phyloP scores from a whole-genome alignment of 2,113 vertebrate genomes.

The Pao palembangensis region DNA sequence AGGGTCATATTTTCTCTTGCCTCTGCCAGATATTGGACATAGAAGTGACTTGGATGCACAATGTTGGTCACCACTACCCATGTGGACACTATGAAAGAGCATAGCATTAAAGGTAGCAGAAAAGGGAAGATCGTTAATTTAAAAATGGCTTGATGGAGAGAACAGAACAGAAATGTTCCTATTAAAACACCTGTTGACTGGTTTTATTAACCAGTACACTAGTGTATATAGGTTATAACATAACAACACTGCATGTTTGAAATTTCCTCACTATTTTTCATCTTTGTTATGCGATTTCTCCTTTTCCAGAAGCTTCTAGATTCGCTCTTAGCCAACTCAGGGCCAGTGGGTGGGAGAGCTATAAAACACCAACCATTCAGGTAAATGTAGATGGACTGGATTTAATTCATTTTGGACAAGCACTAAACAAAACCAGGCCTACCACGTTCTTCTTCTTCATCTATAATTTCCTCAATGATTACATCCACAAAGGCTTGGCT shows the following conservation, averaged over 20 bases:
- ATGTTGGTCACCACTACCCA: constrained; percentile 83
- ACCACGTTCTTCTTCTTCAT: constrained; percentile 58
- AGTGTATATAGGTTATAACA: no score
- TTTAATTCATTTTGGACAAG: not conserved
- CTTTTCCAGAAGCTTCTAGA: constrained; percentile 10
- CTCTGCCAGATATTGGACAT: constrained; percentile 78
- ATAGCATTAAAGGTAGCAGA: not conserved
- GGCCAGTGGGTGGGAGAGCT: constrained; percentile 39
- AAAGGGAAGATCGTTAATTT: not conserved
- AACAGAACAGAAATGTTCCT: not conserved
- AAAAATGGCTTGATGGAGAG: not conserved
- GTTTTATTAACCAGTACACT: not conserved
- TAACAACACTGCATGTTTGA: not conserved
- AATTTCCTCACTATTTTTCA: not conserved
- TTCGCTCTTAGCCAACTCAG: constrained; percentile 34
- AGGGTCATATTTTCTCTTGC: constrained; percentile 66
- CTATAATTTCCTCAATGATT: constrained; percentile 81
- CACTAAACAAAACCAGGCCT: not conserved
- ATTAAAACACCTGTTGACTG: not conserved
- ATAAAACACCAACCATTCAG: not conserved
- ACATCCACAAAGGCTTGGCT: constrained; percentile 64
- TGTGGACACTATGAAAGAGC: constrained; percentile 38
- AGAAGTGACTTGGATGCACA: constrained; percentile 87
- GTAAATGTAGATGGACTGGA: not conserved
- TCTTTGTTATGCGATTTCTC: not conserved